Evolutionary conservation across 1,140 invertebrate species (phyloP).

Genomic region (Zaprionus taronus): DNA sequence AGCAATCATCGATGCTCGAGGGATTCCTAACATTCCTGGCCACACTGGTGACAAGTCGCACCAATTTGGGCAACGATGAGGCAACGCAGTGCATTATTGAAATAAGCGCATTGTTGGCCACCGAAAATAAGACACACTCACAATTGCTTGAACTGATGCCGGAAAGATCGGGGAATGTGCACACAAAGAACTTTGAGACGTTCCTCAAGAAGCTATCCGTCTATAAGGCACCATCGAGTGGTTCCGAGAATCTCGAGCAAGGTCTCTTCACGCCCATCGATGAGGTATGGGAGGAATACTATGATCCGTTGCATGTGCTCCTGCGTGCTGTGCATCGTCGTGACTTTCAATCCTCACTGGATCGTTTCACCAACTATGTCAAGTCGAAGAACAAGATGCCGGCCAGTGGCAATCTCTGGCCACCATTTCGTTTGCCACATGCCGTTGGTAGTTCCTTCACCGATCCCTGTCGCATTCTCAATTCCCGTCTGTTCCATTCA

Average conservation of each 20-base stretch:
- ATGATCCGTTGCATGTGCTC: constrained; percentile 96
- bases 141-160: constrained; percentile 98
- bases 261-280: constrained; percentile 96
- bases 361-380: constrained; percentile 92
- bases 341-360: constrained; percentile 97
- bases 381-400: constrained; percentile 89
- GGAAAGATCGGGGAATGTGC: constrained; percentile 95
- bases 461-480: constrained; percentile 89
- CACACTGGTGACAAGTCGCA: constrained; percentile 94
- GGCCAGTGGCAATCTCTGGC: constrained; percentile 90
- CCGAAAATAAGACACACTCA: constrained; percentile 97
- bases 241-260: constrained; percentile 93
- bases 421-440: constrained; percentile 91
- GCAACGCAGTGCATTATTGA: constrained; percentile 92
- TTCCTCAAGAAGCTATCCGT: constrained; percentile 88
- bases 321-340: constrained; percentile 95
- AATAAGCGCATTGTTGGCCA: constrained; percentile 96
- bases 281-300: constrained; percentile 95
- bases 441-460: constrained; percentile 88
- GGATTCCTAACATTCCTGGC: constrained; percentile 95
- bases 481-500: constrained; percentile 93
- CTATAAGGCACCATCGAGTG: constrained; percentile 86
- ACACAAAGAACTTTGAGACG: constrained; percentile 95
- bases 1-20: constrained; percentile 96
- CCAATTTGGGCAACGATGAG: constrained; percentile 92